Evolutionary conservation across 2,888 invertebrate species (phyloP).

Genomic region (Tetheella fluctuosa): DNA sequence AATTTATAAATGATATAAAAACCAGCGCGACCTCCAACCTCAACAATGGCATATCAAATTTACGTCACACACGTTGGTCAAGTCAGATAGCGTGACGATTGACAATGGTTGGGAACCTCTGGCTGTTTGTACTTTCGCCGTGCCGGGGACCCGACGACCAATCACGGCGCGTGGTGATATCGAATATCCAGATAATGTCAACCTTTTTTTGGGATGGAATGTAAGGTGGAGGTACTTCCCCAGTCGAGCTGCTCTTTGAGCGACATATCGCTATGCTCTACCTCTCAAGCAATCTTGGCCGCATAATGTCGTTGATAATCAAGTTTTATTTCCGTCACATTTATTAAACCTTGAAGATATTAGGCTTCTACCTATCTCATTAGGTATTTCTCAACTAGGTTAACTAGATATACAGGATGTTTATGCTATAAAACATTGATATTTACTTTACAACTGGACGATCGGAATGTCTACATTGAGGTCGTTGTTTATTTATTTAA

Average conservation of each 20-base stretch:
- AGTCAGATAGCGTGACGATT: constrained; percentile 49
- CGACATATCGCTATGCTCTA: too few relatives aligned
- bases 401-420: constrained; percentile 34
- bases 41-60: constrained; percentile 67
- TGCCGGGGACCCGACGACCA: constrained; percentile 36
- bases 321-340: neutral
- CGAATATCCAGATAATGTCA: constrained; percentile 39
- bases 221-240: too few relatives aligned
- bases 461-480: constrained; percentile 33
- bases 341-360: constrained; percentile 9
- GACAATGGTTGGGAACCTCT: constrained; percentile 59
- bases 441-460: constrained; percentile 27
- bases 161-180: constrained; percentile 40
- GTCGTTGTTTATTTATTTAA: constrained; percentile 22
- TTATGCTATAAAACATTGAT: constrained; percentile 30
- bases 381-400: constrained; percentile 12
- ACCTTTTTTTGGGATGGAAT: constrained; percentile 41
- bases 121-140: constrained; percentile 51
- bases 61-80: constrained; percentile 58
- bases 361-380: neutral
- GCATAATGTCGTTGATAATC: too few relatives aligned
- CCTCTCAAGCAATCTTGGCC: too few relatives aligned
- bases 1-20: constrained; percentile 25
- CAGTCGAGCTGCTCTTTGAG: too few relatives aligned
- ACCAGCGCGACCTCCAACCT: constrained; percentile 42